Evolutionary conservation across 2,113 vertebrate genomes (phyloP).

Genomic region (Campylomormyrus numenius): DNA sequence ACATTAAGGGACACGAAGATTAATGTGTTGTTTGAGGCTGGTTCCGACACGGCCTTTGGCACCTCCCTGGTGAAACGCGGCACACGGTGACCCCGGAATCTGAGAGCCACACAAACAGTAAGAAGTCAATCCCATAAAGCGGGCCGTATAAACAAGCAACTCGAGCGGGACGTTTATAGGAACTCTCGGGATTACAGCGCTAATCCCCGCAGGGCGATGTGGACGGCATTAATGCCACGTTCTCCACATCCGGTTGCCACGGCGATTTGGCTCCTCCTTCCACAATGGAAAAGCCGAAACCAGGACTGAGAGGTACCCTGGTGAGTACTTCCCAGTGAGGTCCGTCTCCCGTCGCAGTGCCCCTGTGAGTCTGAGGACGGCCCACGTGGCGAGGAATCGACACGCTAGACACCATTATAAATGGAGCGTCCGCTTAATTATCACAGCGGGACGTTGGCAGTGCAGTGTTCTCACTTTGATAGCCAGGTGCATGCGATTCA

Average conservation of each 20-base stretch:
- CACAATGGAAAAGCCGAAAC: background rate
- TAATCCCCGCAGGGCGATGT: background rate
- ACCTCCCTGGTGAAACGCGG: no score
- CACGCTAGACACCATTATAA: background rate
- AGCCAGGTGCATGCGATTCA: background rate
- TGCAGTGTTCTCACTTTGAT: background rate
- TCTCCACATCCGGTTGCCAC: background rate
- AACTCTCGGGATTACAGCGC: background rate
- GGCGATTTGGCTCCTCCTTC: conserved; percentile 2
- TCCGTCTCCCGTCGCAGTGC: background rate
- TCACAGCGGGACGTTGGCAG: background rate
- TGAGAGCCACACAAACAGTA: background rate
- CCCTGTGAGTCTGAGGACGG: background rate
- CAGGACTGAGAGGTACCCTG: background rate
- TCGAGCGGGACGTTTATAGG: background rate
- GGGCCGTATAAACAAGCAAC: background rate
- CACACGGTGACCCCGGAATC: background rate
- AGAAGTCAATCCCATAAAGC: background rate
- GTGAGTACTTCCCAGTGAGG: background rate
- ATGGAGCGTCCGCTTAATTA: background rate
- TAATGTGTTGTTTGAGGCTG: background rate
- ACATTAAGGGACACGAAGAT: background rate
- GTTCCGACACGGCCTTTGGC: background rate
- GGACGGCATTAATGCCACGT: background rate
- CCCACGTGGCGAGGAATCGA: background rate